Conservation (phyloP, 2,888 invertebrate species). For the Chalcis sispes region DNA sequence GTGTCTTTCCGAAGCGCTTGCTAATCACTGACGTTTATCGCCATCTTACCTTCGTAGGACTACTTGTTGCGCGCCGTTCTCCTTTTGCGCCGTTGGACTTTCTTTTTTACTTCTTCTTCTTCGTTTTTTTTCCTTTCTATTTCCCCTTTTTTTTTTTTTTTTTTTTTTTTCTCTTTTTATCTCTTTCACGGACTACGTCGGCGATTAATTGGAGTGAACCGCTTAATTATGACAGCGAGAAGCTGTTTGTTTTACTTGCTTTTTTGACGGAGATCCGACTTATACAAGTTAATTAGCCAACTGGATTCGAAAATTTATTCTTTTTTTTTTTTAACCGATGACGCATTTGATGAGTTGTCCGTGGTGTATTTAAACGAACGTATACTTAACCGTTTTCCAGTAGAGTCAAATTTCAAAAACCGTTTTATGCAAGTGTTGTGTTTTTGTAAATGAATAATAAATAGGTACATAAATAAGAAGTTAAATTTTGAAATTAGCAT, state of each 20-base stretch:
- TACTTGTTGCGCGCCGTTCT: slow-evolving; percentile 34
- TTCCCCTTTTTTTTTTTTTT: neutral
- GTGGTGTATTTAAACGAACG: no score
- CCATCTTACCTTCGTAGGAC: slow-evolving; percentile 16
- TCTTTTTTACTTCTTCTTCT: neutral
- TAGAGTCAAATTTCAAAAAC: no score
- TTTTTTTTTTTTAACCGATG: slow-evolving; percentile 14
- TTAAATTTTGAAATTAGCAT: no score
- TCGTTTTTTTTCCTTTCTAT: neutral
- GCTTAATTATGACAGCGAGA: slow-evolving; percentile 23
- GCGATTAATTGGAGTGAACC: slow-evolving; percentile 32
- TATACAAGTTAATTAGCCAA: slow-evolving; percentile 30
- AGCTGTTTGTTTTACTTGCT: neutral
- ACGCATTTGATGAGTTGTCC: slow-evolving; percentile 18
- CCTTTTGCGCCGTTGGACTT: neutral
- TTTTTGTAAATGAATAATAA: no score
- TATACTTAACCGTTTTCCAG: no score
- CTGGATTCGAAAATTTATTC: slow-evolving; percentile 12
- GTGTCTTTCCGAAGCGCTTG: neutral
- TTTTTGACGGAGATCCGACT: slow-evolving; percentile 1
- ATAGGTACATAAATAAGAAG: no score
- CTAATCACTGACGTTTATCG: slow-evolving; percentile 37
- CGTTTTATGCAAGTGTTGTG: no score
- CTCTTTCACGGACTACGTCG: slow-evolving; percentile 2
- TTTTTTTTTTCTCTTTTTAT: neutral